These are phyloP conservation scores for Aurelia sp. DNA, from an alignment of 30 jellyfish, hydroid and myxozoan species.

Conservation along the genomic window DNA sequence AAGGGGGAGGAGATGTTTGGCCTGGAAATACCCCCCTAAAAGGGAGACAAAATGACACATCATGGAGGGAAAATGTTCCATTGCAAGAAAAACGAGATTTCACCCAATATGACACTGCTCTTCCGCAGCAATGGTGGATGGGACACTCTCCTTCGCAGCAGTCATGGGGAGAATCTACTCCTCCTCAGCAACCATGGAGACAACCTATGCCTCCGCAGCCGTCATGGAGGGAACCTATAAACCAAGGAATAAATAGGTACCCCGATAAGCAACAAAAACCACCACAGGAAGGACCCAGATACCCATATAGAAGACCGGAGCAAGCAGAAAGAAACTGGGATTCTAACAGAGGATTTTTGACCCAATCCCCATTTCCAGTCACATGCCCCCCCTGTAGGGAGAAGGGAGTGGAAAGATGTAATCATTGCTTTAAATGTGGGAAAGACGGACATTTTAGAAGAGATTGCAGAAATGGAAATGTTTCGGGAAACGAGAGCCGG, in stretches of 20 bases:
- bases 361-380: too few species aligned
- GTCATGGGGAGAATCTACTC: background rate
- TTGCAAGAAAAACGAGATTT: background rate
- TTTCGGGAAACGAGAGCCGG: slow-evolving; percentile 20
- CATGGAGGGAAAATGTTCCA: background rate
- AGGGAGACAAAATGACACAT: too few species aligned
- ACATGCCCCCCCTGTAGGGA: too few species aligned
- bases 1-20: too few species aligned
- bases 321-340: too few species aligned
- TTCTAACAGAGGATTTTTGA: too few species aligned
- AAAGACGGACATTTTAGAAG: slow-evolving; percentile 20
- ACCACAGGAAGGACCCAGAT: too few species aligned
- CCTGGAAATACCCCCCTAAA: too few species aligned
- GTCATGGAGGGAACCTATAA: background rate
- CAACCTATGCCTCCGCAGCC: background rate
- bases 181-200: background rate
- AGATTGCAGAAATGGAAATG: background rate
- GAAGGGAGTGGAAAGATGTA: background rate
- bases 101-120: background rate
- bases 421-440: slow-evolving; percentile 16
- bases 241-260: too few species aligned
- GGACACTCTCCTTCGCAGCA: background rate
- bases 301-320: too few species aligned
- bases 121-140: slow-evolving; percentile 1
- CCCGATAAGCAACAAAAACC: too few species aligned